These are phyloP conservation scores for Drosophila cardini DNA, from an alignment of 1,140 invertebrate genomes.

Conservation along the genomic window DNA sequence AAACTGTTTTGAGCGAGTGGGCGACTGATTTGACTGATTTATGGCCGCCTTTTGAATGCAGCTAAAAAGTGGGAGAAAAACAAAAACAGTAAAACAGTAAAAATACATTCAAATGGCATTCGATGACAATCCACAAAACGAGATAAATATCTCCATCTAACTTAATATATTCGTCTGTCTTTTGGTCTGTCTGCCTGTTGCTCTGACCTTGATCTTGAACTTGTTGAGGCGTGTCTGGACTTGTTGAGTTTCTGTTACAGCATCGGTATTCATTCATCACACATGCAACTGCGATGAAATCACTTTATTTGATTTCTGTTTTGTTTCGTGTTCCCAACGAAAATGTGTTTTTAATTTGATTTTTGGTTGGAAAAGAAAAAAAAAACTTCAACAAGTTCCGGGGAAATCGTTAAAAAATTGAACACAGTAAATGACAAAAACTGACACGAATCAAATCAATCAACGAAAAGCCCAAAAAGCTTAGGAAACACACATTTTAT, in stretches of 20 bases:
- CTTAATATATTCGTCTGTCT: slow-evolving; percentile 9
- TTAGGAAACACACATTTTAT: slow-evolving; percentile 26
- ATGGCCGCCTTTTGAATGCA: slow-evolving; percentile 65
- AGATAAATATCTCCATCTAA: slow-evolving; percentile 53
- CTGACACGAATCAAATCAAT: slow-evolving; percentile 66
- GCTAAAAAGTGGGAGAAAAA: slow-evolving; percentile 49
- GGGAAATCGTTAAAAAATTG: slow-evolving; percentile 42
- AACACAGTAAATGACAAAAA: slow-evolving; percentile 43
- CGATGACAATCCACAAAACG: slow-evolving; percentile 35
- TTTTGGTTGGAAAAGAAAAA: slow-evolving; percentile 2
- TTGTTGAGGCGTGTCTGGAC: slow-evolving; percentile 33
- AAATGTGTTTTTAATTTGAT: slow-evolving; percentile 75
- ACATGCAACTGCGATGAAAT: slow-evolving; percentile 42
- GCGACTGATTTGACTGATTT: slow-evolving; percentile 72
- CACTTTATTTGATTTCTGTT: slow-evolving; percentile 1
- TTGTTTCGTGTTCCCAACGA: slow-evolving; percentile 10
- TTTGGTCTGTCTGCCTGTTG: slow-evolving; percentile 11
- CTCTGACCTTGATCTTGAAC: slow-evolving; percentile 77
- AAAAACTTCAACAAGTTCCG: slow-evolving; percentile 49
- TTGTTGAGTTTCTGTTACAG: slow-evolving; percentile 47
- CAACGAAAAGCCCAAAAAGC: slow-evolving; percentile 40
- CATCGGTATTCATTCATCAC: slow-evolving; percentile 32
- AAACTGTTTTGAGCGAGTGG: slow-evolving; percentile 45
- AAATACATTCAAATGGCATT: slow-evolving; percentile 50
- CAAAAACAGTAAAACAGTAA: no score